Conservation (phyloP, 2,113 vertebrate species). For the Otocyon megalotis region DNA sequence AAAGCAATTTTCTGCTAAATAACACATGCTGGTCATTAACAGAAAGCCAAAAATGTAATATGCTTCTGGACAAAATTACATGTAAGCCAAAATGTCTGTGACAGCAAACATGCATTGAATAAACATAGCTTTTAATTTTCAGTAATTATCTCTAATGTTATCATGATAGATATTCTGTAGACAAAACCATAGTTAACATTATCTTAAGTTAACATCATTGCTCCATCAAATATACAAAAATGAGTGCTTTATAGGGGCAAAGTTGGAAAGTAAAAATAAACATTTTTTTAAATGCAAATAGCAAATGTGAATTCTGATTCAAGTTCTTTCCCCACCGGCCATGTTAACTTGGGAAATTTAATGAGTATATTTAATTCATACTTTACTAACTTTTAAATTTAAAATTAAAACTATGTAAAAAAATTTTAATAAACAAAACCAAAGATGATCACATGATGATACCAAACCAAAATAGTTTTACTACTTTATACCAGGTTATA, state of each 20-base stretch:
- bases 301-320: neutral
- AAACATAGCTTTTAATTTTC: neutral
- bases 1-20: conserved; percentile 21
- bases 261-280: neutral
- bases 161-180: neutral
- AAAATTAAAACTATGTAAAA: neutral
- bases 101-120: neutral
- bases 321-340: neutral
- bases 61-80: neutral
- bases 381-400: neutral
- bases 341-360: neutral
- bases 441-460: neutral
- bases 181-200: neutral
- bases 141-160: neutral
- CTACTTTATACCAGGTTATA: neutral
- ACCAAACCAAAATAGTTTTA: neutral
- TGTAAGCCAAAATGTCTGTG: neutral
- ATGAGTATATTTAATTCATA: neutral
- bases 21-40: conserved; percentile 35
- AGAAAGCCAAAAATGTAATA: neutral
- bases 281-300: fast-evolving
- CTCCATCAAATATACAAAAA: neutral
- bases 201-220: neutral
- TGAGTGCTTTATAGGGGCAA: neutral
- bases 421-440: neutral